Evolutionary conservation across 2,797 vertebrate genomes (phyloP).

Genomic region (Sylvia borin): DNA sequence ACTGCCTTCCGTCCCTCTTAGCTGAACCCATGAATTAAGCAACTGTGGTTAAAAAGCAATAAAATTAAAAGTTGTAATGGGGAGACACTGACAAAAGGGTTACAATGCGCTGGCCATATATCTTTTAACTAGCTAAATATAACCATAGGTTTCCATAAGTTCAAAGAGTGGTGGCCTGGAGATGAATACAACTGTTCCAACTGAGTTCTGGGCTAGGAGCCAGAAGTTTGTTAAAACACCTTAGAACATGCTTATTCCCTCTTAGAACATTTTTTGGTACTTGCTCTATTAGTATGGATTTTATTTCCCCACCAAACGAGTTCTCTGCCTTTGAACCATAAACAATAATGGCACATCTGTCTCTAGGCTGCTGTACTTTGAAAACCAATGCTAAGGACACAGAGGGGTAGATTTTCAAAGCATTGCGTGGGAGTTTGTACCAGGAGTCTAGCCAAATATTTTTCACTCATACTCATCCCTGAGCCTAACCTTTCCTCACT

Average conservation of each 20-base stretch:
- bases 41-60: conserved; percentile 65
- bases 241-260: conserved; percentile 64
- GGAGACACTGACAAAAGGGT: conserved; percentile 56
- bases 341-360: conserved; percentile 57
- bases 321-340: conserved; percentile 67
- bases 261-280: conserved; percentile 64
- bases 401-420: conserved; percentile 44
- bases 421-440: conserved; percentile 41
- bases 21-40: conserved; percentile 54
- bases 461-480: conserved; percentile 51
- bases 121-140: conserved; percentile 71
- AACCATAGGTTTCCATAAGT: conserved; percentile 68
- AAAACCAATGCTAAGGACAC: conserved; percentile 50
- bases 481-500: conserved; percentile 16
- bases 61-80: conserved; percentile 69
- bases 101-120: conserved; percentile 37
- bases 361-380: conserved; percentile 53
- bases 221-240: conserved; percentile 55
- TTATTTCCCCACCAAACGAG: conserved; percentile 63
- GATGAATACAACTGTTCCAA: conserved; percentile 61
- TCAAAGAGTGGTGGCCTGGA: conserved; percentile 71
- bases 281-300: conserved; percentile 61
- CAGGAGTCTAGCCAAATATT: conserved; percentile 53
- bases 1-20: neutral
- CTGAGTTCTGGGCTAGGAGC: conserved; percentile 46